Evolutionary conservation across 2,113 vertebrate genomes (phyloP), one percentile per base, ranked within the genome.

Genomic region (Echinops telfairi): DNA sequence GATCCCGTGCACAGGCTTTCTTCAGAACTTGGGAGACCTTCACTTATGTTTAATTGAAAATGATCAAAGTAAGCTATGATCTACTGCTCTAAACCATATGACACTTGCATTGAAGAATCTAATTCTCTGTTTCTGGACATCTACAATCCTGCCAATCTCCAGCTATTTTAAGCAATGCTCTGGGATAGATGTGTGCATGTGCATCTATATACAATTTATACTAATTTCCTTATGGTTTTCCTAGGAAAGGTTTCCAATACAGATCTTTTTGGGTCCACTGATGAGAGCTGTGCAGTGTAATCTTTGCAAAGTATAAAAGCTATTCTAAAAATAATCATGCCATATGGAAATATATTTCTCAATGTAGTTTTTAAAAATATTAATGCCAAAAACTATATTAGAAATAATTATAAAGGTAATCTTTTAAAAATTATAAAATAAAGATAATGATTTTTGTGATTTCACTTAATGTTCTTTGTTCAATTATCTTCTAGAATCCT

Each of bases 251-350:
- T 27, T 60, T 91, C 76, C 12, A 53, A 53, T 40, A 79, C 16
- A 58, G 3, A 83, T 33, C 33, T 77, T 86, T 20, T 79, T 60
- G n/a, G 20, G 27, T 36, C 43, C 62, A 83, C 3, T 47, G 71
- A 88, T 57, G 36, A 81, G 89, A 77, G 11, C 90, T 91, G 90
- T 75, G 25, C 77, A 90, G 4, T 83, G 71, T 81, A 80, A 89
- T 43, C 36, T 94, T 58, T 73, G 10, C 16, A 79, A 91, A 20
- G 27, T 25, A 90, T 71, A 77, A 2, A 91, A 36, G 40, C 16
- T 36, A 66, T 0, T 68, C 47, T 95, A 15, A 73, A 91, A 93
- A 78, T 64, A 84, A 12, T 88, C 64, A 23, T 38, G 79, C 20
- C 31, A 90, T 57, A 53, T 0, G 73, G 53, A 82, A 92, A 86